Evolutionary conservation across 2,888 invertebrate species (phyloP).

Genomic region (Antheraea assamensis): DNA sequence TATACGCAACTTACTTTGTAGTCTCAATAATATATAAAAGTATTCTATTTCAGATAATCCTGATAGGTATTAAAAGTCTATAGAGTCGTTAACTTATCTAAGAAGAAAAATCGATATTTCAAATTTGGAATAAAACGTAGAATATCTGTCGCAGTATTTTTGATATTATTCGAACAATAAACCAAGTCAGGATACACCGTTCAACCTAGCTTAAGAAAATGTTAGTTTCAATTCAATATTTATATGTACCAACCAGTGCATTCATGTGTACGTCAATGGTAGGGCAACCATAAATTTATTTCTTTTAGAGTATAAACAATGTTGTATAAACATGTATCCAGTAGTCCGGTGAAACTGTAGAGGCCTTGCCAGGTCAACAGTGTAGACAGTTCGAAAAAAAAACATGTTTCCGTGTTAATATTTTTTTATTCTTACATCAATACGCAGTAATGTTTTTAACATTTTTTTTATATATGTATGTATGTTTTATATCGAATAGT

Average conservation of each 20-base stretch:
- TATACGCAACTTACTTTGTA: too few relatives aligned
- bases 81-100: background rate
- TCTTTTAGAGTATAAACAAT: background rate
- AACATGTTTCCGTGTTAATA: too few relatives aligned
- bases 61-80: background rate
- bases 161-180: slow-evolving; percentile 2
- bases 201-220: slow-evolving; percentile 65
- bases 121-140: background rate
- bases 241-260: slow-evolving; percentile 46
- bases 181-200: background rate
- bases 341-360: too few relatives aligned
- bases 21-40: too few relatives aligned
- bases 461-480: too few relatives aligned
- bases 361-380: too few relatives aligned
- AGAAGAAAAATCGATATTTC: background rate
- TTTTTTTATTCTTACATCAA: too few relatives aligned
- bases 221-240: slow-evolving; percentile 65
- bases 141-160: background rate
- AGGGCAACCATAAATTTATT: slow-evolving; percentile 42
- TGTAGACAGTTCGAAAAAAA: too few relatives aligned
- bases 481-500: too few relatives aligned
- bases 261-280: slow-evolving; percentile 52
- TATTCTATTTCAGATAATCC: background rate
- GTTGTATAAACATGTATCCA: too few relatives aligned
- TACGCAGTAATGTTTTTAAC: too few relatives aligned